phyloP scores from a whole-genome alignment of 2,888 invertebrate genomes.

The Dynastes tityus region DNA sequence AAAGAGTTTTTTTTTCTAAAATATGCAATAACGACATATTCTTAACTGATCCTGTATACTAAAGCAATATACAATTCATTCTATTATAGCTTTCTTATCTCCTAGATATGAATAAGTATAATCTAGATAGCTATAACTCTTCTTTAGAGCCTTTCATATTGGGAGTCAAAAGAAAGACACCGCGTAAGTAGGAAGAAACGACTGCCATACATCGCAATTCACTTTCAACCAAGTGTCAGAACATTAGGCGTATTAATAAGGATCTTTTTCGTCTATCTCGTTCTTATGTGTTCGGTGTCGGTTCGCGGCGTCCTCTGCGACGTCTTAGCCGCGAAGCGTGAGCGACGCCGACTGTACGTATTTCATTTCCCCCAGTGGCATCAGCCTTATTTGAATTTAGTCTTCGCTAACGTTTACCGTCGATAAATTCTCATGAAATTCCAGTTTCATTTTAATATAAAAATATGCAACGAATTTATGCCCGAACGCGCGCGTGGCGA shows the following conservation, averaged over 20 bases:
- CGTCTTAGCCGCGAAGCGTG: constrained; percentile 8
- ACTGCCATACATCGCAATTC: constrained; percentile 30
- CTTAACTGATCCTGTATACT: no score
- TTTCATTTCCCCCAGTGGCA: constrained; percentile 40
- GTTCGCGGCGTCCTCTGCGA: neutral
- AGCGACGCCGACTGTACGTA: constrained; percentile 18
- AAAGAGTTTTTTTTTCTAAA: no score
- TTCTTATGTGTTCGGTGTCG: neutral
- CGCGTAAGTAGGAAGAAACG: constrained; percentile 24
- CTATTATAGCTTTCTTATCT: no score
- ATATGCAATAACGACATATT: no score
- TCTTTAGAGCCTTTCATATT: neutral
- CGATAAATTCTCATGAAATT: constrained; percentile 50
- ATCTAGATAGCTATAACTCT: neutral
- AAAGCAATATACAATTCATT: no score
- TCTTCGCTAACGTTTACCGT: constrained; percentile 41
- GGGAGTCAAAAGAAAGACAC: neutral
- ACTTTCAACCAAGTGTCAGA: constrained; percentile 39
- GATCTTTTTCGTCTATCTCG: constrained; percentile 13
- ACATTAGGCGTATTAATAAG: constrained; percentile 33
- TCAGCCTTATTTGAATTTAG: constrained; percentile 45
- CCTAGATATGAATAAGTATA: neutral
- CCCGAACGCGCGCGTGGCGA: constrained; percentile 32
- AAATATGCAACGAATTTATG: constrained; percentile 49
- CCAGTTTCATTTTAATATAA: constrained; percentile 48